Conservation (phyloP, 1,140 invertebrate species). For the Asbolus verrucosus region DNA sequence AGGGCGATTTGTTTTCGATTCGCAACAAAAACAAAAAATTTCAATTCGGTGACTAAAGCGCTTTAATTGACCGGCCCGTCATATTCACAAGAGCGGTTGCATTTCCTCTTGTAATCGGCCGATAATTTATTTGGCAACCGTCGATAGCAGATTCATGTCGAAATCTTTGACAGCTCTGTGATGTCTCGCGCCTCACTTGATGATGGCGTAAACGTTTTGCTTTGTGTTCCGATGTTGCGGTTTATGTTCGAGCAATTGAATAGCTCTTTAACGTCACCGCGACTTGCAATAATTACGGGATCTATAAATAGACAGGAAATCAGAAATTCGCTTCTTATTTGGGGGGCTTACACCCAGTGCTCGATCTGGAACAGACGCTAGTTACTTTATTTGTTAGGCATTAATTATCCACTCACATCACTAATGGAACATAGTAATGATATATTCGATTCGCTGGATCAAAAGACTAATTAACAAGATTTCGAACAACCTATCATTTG, state of each 20-base stretch:
- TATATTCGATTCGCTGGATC: conserved; percentile 9
- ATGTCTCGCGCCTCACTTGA: conserved; percentile 21
- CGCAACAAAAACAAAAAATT: too few relatives aligned
- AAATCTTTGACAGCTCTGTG: conserved; percentile 19
- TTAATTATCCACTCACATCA: conserved; percentile 9
- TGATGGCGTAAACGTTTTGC: conserved; percentile 13
- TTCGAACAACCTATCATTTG: too few relatives aligned
- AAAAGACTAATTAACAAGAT: too few relatives aligned
- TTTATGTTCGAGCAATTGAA: conserved; percentile 22
- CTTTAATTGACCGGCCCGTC: not conserved
- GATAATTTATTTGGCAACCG: conserved; percentile 1
- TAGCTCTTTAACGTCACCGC: conserved; percentile 19
- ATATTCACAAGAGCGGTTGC: not conserved
- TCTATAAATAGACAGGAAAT: conserved; percentile 9
- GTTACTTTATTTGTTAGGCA: not conserved
- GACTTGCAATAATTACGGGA: conserved; percentile 1
- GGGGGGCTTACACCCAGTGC: too few relatives aligned
- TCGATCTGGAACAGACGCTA: not conserved
- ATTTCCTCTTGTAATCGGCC: not conserved
- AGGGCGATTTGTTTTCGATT: not conserved
- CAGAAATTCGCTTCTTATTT: conserved; percentile 11
- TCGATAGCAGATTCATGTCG: conserved; percentile 16
- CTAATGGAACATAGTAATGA: conserved; percentile 17
- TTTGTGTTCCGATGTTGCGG: conserved; percentile 28
- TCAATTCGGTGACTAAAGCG: too few relatives aligned